Percentiles rank a stretch among this genome's conserved stretches.
phyloP scores from a whole-genome alignment of 2,113 vertebrate genomes.

The Oreochromis niloticus region DNA sequence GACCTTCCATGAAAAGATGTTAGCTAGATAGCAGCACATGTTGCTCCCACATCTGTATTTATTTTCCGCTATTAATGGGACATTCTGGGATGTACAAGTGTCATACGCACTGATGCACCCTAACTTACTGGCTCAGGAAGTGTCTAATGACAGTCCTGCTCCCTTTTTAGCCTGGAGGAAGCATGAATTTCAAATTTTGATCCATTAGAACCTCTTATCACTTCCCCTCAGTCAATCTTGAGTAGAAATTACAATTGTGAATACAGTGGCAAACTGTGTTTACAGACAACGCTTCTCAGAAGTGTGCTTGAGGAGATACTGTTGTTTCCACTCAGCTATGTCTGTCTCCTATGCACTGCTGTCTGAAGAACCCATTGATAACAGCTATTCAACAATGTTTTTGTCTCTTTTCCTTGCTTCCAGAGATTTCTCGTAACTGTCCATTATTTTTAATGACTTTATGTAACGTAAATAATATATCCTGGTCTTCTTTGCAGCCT shows the following conservation, averaged over 20 bases:
- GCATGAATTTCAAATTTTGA: neutral
- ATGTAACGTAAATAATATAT: neutral
- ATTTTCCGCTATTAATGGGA: neutral
- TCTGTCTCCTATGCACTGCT: neutral
- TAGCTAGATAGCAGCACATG: neutral
- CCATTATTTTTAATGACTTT: neutral
- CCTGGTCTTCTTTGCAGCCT: neutral
- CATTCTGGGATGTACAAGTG: neutral
- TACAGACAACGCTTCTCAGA: neutral
- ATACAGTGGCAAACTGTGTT: neutral
- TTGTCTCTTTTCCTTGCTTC: neutral
- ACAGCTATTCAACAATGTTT: neutral
- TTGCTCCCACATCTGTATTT: neutral
- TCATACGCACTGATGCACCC: neutral
- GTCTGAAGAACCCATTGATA: neutral
- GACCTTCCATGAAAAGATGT: neutral
- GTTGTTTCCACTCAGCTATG: rapidly evolving
- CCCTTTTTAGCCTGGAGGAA: neutral
- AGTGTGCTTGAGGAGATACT: neutral
- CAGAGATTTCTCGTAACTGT: neutral
- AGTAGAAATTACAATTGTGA: neutral
- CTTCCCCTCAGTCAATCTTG: neutral
- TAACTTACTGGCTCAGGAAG: neutral
- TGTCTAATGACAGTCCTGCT: neutral
- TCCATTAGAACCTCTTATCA: neutral